Percentiles rank a stretch among this genome's conserved stretches.
Evolutionary conservation across 2,113 vertebrate species (phyloP).

Genomic region (Carassius gibelio): DNA sequence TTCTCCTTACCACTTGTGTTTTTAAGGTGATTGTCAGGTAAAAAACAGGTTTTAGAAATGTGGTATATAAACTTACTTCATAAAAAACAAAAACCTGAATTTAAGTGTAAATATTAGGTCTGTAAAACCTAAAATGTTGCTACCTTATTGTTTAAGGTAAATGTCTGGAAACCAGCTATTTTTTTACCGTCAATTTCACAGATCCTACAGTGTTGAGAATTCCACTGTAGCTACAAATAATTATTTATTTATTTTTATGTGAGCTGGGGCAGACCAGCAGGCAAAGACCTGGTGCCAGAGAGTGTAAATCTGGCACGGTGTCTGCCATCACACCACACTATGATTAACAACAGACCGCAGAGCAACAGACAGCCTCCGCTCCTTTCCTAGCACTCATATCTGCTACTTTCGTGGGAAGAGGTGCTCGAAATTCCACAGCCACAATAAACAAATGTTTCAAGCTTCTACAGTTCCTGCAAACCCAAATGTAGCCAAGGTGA

Average conservation of each 20-base stretch:
- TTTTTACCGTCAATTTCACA: too few relatives aligned
- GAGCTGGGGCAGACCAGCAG: conserved; percentile 54
- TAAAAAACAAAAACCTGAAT: too few relatives aligned
- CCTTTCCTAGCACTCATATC: conserved; percentile 27
- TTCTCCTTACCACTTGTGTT: too few relatives aligned
- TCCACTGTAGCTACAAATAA: conserved; percentile 61
- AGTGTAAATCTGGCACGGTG: conserved; percentile 54
- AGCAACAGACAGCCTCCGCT: conserved; percentile 43
- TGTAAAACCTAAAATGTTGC: too few relatives aligned
- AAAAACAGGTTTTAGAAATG: too few relatives aligned
- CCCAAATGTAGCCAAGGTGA: not conserved
- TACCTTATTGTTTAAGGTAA: too few relatives aligned
- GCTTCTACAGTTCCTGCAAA: not conserved
- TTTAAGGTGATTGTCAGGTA: conserved; percentile 39
- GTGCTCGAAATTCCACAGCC: conserved; percentile 28
- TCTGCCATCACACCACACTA: conserved; percentile 41
- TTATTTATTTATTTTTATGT: conserved; percentile 53
- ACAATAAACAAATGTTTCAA: not conserved
- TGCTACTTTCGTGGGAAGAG: conserved; percentile 14
- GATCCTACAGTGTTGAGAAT: conserved; percentile 63
- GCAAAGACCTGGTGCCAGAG: conserved; percentile 52
- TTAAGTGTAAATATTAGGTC: too few relatives aligned
- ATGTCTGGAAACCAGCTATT: too few relatives aligned
- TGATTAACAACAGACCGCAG: conserved; percentile 53
- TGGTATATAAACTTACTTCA: conserved; percentile 36